These are phyloP conservation scores for Glomeris maerens DNA, from an alignment of 1,140 invertebrate genomes.

Conservation along the genomic window DNA sequence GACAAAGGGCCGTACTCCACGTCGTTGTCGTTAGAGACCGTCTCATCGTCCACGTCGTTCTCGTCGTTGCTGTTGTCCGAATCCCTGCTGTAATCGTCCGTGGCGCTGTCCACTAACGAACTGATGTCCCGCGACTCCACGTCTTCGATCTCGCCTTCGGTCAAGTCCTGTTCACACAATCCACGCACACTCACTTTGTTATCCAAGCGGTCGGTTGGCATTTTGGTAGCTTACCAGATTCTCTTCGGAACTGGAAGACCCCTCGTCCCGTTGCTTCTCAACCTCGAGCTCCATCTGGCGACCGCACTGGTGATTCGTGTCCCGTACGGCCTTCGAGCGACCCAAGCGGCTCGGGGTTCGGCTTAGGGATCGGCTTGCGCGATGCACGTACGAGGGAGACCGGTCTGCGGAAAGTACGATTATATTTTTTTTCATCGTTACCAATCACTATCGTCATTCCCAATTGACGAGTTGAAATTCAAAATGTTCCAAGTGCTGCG, in stretches of 20 bases:
- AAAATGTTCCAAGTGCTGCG: too few species aligned
- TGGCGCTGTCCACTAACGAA: conserved; percentile 19
- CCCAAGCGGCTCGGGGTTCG: too few species aligned
- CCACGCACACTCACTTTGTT: conserved; percentile 41
- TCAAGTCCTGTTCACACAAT: conserved; percentile 46
- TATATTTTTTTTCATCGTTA: too few species aligned
- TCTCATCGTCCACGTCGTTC: conserved; percentile 68
- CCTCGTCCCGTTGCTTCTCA: conserved; percentile 15
- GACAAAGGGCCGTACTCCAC: too few species aligned
- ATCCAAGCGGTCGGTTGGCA: conserved; percentile 52
- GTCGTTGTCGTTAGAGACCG: too few species aligned
- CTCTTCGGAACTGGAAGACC: conserved; percentile 8
- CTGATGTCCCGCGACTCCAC: conserved; percentile 5
- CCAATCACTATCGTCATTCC: too few species aligned
- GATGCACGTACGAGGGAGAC: too few species aligned
- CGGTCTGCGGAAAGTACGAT: too few species aligned
- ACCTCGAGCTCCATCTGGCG: conserved; percentile 18
- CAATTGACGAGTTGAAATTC: too few species aligned
- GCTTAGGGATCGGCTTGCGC: too few species aligned
- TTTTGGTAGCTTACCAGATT: conserved; percentile 28
- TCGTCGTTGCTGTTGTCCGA: conserved; percentile 47
- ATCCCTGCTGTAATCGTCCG: conserved; percentile 22
- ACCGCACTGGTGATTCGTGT: neutral
- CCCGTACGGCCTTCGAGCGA: conserved; percentile 8
- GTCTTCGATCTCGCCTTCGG: conserved; percentile 41